Conservation (phyloP, 2,113 vertebrate species). For the Ammodytes marinus region DNA sequence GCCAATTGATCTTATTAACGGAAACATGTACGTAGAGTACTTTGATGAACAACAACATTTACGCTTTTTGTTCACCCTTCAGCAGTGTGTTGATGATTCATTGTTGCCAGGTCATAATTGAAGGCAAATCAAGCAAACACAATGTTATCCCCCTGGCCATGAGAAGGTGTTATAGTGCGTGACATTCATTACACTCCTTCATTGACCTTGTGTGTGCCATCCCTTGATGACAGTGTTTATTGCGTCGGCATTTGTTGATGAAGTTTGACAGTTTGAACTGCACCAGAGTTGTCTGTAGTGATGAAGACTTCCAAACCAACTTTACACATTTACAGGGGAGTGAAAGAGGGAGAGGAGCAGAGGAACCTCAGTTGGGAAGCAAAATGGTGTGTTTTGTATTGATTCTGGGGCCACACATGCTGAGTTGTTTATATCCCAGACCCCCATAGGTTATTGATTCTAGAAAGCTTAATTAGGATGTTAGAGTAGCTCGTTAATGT, state of each 20-base stretch:
- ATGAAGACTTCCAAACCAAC: slow-evolving; percentile 47
- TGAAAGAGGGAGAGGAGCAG: neutral
- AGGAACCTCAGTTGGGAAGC: neutral
- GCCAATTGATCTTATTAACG: neutral
- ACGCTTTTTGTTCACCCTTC: slow-evolving; percentile 33
- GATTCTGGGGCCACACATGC: slow-evolving; percentile 36
- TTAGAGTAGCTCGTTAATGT: slow-evolving; percentile 57
- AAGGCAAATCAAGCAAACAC: slow-evolving; percentile 49
- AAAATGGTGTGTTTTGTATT: slow-evolving; percentile 30
- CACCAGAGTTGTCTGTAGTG: neutral
- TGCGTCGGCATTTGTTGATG: slow-evolving; percentile 45
- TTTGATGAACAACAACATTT: slow-evolving; percentile 17
- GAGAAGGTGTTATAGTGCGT: slow-evolving; percentile 52
- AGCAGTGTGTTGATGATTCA: slow-evolving; percentile 27
- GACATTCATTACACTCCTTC: slow-evolving; percentile 44
- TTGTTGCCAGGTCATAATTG: slow-evolving; percentile 37
- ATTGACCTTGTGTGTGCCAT: slow-evolving; percentile 60
- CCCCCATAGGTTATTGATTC: slow-evolving; percentile 56
- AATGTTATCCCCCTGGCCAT: slow-evolving; percentile 45
- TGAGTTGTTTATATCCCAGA: slow-evolving; percentile 56
- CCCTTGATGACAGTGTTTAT: slow-evolving; percentile 33
- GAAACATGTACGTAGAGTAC: slow-evolving; percentile 17
- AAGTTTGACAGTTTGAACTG: slow-evolving; percentile 39
- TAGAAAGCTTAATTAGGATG: slow-evolving; percentile 66
- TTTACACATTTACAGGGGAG: slow-evolving; percentile 11